Evolutionary conservation across 2,888 invertebrate species (phyloP).

Genomic region (Alcis repandata): DNA sequence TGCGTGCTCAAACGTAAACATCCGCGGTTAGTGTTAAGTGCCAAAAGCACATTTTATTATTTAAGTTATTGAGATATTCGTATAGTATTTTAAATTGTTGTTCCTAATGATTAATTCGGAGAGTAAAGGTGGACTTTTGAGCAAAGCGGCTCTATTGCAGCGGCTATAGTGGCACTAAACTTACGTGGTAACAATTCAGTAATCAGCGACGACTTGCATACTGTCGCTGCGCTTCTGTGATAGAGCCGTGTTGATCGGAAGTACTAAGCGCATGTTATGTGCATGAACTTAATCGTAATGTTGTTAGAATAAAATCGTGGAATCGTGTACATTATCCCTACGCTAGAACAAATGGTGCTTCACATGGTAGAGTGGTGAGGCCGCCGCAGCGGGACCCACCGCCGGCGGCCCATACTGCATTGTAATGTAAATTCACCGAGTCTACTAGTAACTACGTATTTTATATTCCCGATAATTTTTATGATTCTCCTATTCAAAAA

Average conservation of each 20-base stretch:
- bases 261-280: conserved; percentile 62
- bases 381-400: conserved; percentile 25
- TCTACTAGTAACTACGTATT: conserved; percentile 75
- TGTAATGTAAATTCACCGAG: conserved; percentile 76
- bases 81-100: conserved; percentile 84
- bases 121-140: conserved; percentile 51
- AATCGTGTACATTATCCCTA: conserved; percentile 86
- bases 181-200: too few species aligned
- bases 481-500: conserved; percentile 85
- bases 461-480: conserved; percentile 79
- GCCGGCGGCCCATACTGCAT: conserved; percentile 53
- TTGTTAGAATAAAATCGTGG: conserved; percentile 79
- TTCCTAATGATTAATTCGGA: conserved; percentile 83
- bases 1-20: conserved; percentile 42
- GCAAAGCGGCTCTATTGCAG: too few species aligned
- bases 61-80: conserved; percentile 78
- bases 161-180: too few species aligned
- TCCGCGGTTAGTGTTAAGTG: conserved; percentile 77
- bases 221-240: too few species aligned
- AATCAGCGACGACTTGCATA: too few species aligned
- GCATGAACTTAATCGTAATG: conserved; percentile 78
- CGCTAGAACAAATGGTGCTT: conserved; percentile 87
- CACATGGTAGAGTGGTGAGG: conserved; percentile 79
- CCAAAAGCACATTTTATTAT: conserved; percentile 79
- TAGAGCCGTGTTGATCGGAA: too few species aligned